Evolutionary conservation across 2,888 invertebrate genomes (phyloP).

Genomic region (Frankliniella intonsa): DNA sequence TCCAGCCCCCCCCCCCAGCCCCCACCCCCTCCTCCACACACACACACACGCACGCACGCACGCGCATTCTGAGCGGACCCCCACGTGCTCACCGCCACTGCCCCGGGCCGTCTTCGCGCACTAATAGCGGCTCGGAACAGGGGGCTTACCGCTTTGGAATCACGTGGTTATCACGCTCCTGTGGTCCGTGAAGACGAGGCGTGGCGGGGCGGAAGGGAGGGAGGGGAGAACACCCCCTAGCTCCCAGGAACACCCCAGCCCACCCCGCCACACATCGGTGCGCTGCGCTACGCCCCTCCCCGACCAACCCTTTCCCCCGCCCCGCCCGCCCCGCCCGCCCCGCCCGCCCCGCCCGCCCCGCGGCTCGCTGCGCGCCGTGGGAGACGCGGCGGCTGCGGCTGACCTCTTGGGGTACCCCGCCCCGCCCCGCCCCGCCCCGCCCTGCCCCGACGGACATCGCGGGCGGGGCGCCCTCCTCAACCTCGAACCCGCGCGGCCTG

Average conservation of each 20-base stretch:
- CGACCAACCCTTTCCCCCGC: neutral
- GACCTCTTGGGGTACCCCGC: neutral
- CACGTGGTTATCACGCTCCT: slow-evolving; percentile 8
- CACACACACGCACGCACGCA: neutral
- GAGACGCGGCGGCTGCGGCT: no score
- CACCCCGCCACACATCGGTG: no score
- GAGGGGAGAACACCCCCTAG: neutral
- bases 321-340: neutral
- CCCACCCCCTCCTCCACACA: neutral
- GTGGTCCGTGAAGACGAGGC: neutral
- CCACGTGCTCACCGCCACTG: neutral
- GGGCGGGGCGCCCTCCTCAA: neutral
- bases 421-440: neutral
- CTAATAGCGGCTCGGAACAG: slow-evolving; percentile 7
- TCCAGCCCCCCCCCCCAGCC: neutral
- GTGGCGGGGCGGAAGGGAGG: neutral
- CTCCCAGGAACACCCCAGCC: no score
- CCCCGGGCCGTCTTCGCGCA: neutral
- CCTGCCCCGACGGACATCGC: neutral
- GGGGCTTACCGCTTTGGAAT: slow-evolving; percentile 6
- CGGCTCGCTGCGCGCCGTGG: no score
- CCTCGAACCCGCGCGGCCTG: no score
- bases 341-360: neutral
- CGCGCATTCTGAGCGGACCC: no score
- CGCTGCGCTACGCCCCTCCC: no score